Evolutionary conservation across 1,140 invertebrate genomes (phyloP), one percentile per base, ranked within the genome.

Genomic region (Platyura marginata): DNA sequence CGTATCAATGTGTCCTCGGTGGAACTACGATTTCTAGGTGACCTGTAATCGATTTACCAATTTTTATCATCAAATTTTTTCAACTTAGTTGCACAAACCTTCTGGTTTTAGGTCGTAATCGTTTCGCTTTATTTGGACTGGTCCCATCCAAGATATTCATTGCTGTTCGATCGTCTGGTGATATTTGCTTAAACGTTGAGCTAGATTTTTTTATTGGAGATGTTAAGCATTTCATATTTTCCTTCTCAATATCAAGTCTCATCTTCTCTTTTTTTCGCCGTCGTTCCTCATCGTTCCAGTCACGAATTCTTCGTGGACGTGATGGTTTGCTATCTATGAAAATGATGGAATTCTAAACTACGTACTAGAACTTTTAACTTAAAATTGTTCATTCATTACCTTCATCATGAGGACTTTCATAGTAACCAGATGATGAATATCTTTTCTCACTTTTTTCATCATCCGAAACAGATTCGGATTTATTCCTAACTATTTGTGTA

Each of bases 371-470:
- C 32, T n/a, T 6, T n/a, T n/a, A n/a, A n/a, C n/a, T n/a, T n/a
- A n/a, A n/a, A n/a, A n/a, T 34, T 11, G 16, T 34, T 34, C 16
- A 63, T 47, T 66, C 63, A 3, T 51, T 47, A 10, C 64, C 69
- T 49, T 84, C 79, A 21, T 79, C 75, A 0, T 78, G 70, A 10
- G 80, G 80, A 53, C 79, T 81, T 52, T 81, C 79, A 53, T 83
- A 84, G 48, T 81, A 81, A 2, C 78, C 80, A 1, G 80, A 81
- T 1, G 80, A 81, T 37, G 78, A 81, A 52, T 79, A 79, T 44
- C 75, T 75, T 32, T 61, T 50, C 29, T 72, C 73, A 57, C 73
- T 77, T 55, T 68, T 64, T 54, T 78, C 76, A 49, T 77, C 75
- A 50, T 76, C 74, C 3, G 72, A 74, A 46, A 74, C 55, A 21